Evolutionary conservation across 2,113 vertebrate species (phyloP), one percentile per base, ranked within the genome.

Genomic region (Ramphastos sulfuratus): DNA sequence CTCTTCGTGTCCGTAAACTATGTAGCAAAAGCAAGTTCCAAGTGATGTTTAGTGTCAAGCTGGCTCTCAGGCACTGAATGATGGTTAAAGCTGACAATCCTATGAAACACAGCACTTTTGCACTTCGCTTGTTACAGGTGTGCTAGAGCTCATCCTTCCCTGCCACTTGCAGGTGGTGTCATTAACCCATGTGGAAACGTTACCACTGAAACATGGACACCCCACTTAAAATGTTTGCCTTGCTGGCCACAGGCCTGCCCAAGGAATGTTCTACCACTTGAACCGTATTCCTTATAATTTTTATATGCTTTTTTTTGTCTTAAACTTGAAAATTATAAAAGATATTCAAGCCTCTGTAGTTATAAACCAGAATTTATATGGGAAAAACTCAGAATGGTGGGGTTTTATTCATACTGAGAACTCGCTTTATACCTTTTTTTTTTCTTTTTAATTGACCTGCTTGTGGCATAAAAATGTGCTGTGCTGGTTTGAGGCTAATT

Each of bases 81-180:
- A 5, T 13, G 24, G 10, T 72, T 82, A 58, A 31, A 65, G 27
- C 15, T 82, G 80, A 48, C 21, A 13, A 4, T 64, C 4, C 8
- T 33, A 2, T 17, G 44, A 66, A 89, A 79, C 5, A 39, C 2
- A 19, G 24, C 28, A 42, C 9, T 71, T 77, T 20, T 70, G 25
- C 20, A 4, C 4, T 69, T 59, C 0, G 0, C 46, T 39, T 5
- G 27, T 14, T 66, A 1, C 1, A 1, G 2, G 16, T 48, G 39
- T 66, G n/a, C 52, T 71, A 72, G 28, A 82, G 16, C 46, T 64
- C 61, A 60, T 65, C n/a, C 4, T 60, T 20, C 12, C 11, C 5
- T 48, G 4, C 18, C 4, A 2, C 30, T 70, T 87, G 35, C 15
- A 66, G 55, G 55, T 0, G 1, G 5, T 67, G 72, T 21, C 5